Conservation (phyloP, 2,797 vertebrate genomes). For the Heteromormyrus szaboi region DNA sequence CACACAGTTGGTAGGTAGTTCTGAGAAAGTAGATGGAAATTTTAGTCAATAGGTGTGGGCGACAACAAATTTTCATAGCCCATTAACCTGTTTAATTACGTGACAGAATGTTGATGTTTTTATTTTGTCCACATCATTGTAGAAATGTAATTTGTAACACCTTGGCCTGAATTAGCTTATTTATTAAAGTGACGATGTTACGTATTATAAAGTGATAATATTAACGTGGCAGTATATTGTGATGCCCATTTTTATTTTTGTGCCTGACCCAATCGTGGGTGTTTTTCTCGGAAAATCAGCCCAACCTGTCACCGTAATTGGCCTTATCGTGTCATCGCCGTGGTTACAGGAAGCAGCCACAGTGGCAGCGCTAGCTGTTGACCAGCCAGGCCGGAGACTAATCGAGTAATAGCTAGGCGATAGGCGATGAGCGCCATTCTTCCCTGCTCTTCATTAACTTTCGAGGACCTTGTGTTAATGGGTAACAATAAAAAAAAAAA, state of each 20-base stretch:
- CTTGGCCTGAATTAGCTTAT: not conserved
- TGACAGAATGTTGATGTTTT: not conserved
- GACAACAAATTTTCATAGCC: not conserved
- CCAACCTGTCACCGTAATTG: slow-evolving; percentile 1
- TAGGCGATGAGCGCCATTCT: not conserved
- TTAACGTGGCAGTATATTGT: not conserved
- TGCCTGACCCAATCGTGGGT: not conserved
- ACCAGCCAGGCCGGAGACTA: not conserved
- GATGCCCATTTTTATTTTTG: not conserved
- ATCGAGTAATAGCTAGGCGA: slow-evolving; percentile 8
- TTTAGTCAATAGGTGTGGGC: not conserved
- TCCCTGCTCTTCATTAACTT: slow-evolving; percentile 23
- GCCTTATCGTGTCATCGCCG: slow-evolving; percentile 11
- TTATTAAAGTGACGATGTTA: not conserved
- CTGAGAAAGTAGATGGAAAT: not conserved
- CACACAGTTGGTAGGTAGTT: not conserved
- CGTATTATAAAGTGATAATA: not conserved
- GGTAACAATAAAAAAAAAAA: not conserved
- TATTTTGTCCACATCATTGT: not conserved
- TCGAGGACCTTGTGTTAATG: slow-evolving; percentile 15
- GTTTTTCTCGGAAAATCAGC: not conserved
- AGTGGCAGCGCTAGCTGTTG: not conserved
- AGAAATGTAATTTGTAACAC: not conserved
- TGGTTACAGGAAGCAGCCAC: not conserved
- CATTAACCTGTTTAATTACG: not conserved